Evolutionary conservation across 2,888 invertebrate genomes (phyloP), one percentile per base, ranked within the genome.

Genomic region (Clunio marinus): DNA sequence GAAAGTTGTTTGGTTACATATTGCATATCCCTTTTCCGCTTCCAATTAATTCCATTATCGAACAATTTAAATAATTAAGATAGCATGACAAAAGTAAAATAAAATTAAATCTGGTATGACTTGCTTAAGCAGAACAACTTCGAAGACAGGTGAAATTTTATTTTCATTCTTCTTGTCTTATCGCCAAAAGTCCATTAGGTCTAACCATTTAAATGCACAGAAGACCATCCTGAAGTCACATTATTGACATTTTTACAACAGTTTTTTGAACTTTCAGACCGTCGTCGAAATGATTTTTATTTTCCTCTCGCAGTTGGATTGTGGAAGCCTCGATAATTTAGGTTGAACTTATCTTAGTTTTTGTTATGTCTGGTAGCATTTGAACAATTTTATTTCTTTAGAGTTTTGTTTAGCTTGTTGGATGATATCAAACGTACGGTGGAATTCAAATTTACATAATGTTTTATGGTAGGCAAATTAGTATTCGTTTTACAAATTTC

Each of bases 41-140:
- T 35, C 66, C 66, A 66, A 66, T 66, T 66, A 66, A 66, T 66
- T 66, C n/a, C 66, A 10, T 63, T 66, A 35, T 35, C 35, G 2
- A 27, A 51, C 51, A 51, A 66, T 55, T 66, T 66, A 55, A 66
- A 66, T 66, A 66, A 66, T 66, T 66, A 66, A 66, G 66, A 66
- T 66, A 27, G 66, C 4, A n/a, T 1, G 51, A 45, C 45, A 27
- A 66, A 57, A 55, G n/a, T n/a, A n/a, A n/a, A n/a, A n/a, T n/a
- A n/a, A n/a, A n/a, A n/a, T n/a, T n/a, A 8, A 55, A 65, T 65
- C 65, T 65, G 65, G 20, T 55, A 66, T 46, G 20, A 46, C 10
- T 13, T 27, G 27, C 2, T 7, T 41, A 4, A 4, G 7, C 28
- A n/a, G 28, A n/a, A n/a, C n/a, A n/a, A n/a, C n/a, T n/a, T n/a